Evolutionary conservation across 1,140 invertebrate genomes (phyloP).

Genomic region (Uloborus diversus): DNA sequence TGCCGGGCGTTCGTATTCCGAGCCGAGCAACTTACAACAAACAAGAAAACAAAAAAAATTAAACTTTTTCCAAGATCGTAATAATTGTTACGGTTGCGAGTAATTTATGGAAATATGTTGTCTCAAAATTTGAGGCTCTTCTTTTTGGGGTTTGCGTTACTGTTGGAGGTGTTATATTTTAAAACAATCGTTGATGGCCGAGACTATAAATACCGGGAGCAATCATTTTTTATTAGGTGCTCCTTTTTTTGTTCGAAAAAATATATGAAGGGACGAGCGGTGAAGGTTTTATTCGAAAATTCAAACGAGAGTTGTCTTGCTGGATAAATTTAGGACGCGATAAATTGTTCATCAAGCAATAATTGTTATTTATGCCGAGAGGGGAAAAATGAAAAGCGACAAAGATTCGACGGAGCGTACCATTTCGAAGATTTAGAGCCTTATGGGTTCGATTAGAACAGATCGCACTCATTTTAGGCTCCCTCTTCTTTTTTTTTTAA

Average conservation of each 20-base stretch:
- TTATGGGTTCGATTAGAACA: not conserved
- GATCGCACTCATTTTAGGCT: not conserved
- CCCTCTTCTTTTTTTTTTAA: not conserved
- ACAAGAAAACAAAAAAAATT: slow-evolving; percentile 24
- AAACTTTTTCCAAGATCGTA: slow-evolving; percentile 46
- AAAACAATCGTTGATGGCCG: slow-evolving; percentile 53
- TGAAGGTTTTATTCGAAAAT: slow-evolving; percentile 42
- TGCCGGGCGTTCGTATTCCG: slow-evolving; percentile 24
- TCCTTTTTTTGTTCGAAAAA: not conserved
- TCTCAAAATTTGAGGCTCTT: slow-evolving; percentile 35
- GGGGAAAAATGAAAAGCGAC: too few relatives aligned
- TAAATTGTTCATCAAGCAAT: slow-evolving; percentile 54
- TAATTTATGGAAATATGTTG: slow-evolving; percentile 57
- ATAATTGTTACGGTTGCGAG: slow-evolving; percentile 54
- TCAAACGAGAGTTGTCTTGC: slow-evolving; percentile 36
- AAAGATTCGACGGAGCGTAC: too few relatives aligned
- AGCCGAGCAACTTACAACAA: slow-evolving; percentile 9
- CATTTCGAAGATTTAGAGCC: too few relatives aligned
- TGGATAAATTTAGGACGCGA: slow-evolving; percentile 47
- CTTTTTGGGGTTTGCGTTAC: not conserved
- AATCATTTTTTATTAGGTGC: slow-evolving; percentile 53
- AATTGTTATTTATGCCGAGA: slow-evolving; percentile 38
- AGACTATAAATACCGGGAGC: slow-evolving; percentile 28
- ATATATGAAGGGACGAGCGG: not conserved
- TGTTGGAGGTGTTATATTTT: slow-evolving; percentile 49